phyloP scores from a whole-genome alignment of 2,797 vertebrate species.

The Pyrrhura leucotis region DNA sequence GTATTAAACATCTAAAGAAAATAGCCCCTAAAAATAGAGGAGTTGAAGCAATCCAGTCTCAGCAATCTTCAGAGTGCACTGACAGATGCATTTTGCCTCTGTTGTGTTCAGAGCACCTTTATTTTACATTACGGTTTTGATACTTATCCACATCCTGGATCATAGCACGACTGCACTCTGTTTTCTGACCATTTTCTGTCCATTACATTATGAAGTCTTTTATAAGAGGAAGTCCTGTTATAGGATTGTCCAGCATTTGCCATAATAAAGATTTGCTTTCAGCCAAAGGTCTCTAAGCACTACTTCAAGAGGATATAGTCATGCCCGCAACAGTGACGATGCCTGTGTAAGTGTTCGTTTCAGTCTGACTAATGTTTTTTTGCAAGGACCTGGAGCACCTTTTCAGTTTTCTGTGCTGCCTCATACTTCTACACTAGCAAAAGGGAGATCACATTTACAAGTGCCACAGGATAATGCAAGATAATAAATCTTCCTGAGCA shows the following conservation, averaged over 20 bases:
- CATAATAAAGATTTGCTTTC: not conserved
- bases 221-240: not conserved
- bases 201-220: not conserved
- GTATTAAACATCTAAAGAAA: not conserved
- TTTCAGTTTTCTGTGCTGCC: not conserved
- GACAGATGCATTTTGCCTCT: not conserved
- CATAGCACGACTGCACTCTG: not conserved
- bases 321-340: not conserved
- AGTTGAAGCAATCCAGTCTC: not conserved
- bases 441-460: not conserved
- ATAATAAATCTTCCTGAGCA: not conserved
- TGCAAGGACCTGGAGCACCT: not conserved
- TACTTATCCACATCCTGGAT: not conserved
- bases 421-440: not conserved
- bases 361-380: conserved; percentile 6
- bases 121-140: not conserved
- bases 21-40: not conserved
- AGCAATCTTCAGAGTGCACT: not conserved
- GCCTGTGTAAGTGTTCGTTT: not conserved
- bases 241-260: not conserved
- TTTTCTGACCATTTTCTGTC: not conserved
- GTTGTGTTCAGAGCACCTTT: not conserved
- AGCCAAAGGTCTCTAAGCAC: not conserved
- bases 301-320: not conserved
- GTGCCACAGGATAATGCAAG: not conserved